Evolutionary conservation across 2,888 invertebrate species (phyloP), one percentile per base, ranked within the genome.

Genomic region (Falcaria lacertinaria): DNA sequence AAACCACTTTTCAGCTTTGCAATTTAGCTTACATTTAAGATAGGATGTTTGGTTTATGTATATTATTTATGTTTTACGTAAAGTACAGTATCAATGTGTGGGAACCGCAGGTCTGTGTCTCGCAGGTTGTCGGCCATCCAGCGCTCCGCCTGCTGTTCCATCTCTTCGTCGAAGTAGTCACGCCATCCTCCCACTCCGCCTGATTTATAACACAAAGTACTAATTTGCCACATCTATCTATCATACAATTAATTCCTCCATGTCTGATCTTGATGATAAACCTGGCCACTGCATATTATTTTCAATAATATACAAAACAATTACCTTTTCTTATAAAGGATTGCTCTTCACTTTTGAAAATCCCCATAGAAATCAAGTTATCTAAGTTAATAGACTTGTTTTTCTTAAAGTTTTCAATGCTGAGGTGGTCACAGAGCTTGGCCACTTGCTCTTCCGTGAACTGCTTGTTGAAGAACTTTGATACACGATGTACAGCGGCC

Each of bases 381-480:
- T 62, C 53, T 3, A 13, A 44, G 35, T 64, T 64, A 1, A 64
- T 54, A 2, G 62, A 56, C 15, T 91, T 87, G 76, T 96, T 96
- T 3, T 91, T 87, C 43, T 92, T 92, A 81, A 97, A 96, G 63
- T 92, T 93, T 6, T 92, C 87, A 49, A 97, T 94, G 52, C 91
- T 89, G 49, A 96, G 90, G 69, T 96, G 94, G 7, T 92, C 70
- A 0, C 88, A 82, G 4, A 96, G 78, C 13, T 75, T 69, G 89
- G 62, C 79, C 8, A 48, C 13, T 33, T 60, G 53, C 4, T 50
- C 50, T 14, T 45, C 41, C 7, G 41, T 42, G 13, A 45, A 33
- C 8, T 47, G 19, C 28, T 58, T 60, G n/a, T 46, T 46, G 1
- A 55, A 45, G 39, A 53, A 58, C 6, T 43, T 32, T 1, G 49